A percentile compares a stretch with the other conserved stretches of the same genome.
phyloP scores from a whole-genome alignment of 2,113 vertebrate species.

The Hippocampus mohnikei region DNA sequence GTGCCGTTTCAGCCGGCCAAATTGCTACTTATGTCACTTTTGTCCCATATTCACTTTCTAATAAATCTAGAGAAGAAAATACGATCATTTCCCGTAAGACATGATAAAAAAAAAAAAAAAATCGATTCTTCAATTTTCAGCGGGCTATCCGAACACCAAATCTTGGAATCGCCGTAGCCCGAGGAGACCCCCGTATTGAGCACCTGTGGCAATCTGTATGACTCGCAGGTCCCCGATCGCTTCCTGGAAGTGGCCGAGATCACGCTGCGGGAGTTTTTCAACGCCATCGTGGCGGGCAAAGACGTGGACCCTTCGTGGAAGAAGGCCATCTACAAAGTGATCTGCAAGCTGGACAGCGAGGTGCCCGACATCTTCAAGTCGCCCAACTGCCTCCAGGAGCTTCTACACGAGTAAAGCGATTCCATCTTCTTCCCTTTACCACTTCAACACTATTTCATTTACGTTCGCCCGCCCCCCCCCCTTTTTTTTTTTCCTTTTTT shows the following conservation, averaged over 20 bases:
- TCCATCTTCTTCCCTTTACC: constrained; percentile 22
- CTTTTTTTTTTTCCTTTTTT: constrained; percentile 44
- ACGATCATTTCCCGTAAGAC: too few relatives aligned
- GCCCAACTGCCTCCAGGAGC: constrained; percentile 98
- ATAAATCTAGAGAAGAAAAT: too few relatives aligned
- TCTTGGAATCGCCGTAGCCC: too few relatives aligned
- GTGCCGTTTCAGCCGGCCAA: too few relatives aligned
- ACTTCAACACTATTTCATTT: constrained; percentile 44
- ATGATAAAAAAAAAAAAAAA: too few relatives aligned
- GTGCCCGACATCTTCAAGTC: constrained; percentile 98
- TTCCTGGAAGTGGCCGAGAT: constrained; percentile 99
- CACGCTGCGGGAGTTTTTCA: constrained; percentile 99
- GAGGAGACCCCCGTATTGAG: too few relatives aligned
- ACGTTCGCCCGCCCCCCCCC: constrained; percentile 22
- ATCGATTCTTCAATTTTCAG: too few relatives aligned
- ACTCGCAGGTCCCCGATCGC: constrained; percentile 88
- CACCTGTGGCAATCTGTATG: not conserved
- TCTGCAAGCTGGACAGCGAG: constrained; percentile 99
- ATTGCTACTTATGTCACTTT: too few relatives aligned
- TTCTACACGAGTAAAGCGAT: constrained; percentile 89
- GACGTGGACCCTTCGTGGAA: constrained; percentile 99
- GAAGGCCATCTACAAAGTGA: constrained; percentile 99
- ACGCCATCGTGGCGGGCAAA: constrained; percentile 97
- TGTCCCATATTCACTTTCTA: too few relatives aligned
- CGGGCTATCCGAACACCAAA: too few relatives aligned